Evolutionary conservation across 2,113 vertebrate species (phyloP).

Genomic region (Epinephelus lanceolatus): DNA sequence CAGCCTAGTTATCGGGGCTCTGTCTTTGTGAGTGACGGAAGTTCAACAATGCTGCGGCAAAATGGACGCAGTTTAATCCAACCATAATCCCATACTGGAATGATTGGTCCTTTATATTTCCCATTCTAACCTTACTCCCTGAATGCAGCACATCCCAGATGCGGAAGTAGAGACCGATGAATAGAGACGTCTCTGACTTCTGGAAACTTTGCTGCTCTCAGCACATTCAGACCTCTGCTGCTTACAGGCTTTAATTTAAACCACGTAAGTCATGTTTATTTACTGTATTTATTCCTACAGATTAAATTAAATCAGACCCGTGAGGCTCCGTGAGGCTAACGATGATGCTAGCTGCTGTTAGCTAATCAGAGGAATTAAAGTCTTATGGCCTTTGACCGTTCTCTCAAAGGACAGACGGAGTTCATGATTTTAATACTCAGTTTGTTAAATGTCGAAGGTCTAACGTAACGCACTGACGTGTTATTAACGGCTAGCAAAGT

Average conservation of each 20-base stretch:
- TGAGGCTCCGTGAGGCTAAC: neutral
- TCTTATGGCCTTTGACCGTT: neutral
- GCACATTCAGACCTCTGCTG: no score
- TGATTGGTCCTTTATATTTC: fast-evolving
- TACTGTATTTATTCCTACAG: fast-evolving
- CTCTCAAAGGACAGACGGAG: neutral
- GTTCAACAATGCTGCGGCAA: fast-evolving
- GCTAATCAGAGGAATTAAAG: conserved; percentile 18
- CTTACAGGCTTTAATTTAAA: fast-evolving
- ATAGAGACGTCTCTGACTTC: neutral
- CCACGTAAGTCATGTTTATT: conserved; percentile 2
- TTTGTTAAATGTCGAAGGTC: neutral
- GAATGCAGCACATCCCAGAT: neutral
- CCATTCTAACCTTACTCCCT: fast-evolving
- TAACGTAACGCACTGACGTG: fast-evolving
- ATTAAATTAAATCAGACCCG: neutral
- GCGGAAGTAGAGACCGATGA: neutral
- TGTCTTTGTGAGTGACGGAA: fast-evolving
- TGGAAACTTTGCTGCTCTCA: neutral
- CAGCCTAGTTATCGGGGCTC: fast-evolving
- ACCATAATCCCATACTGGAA: neutral
- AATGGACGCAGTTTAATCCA: neutral
- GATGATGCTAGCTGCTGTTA: conserved; percentile 22
- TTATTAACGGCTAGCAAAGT: no score
- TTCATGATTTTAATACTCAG: neutral